Conservation (phyloP, 2,888 invertebrate genomes). For the Pyralis farinalis region DNA sequence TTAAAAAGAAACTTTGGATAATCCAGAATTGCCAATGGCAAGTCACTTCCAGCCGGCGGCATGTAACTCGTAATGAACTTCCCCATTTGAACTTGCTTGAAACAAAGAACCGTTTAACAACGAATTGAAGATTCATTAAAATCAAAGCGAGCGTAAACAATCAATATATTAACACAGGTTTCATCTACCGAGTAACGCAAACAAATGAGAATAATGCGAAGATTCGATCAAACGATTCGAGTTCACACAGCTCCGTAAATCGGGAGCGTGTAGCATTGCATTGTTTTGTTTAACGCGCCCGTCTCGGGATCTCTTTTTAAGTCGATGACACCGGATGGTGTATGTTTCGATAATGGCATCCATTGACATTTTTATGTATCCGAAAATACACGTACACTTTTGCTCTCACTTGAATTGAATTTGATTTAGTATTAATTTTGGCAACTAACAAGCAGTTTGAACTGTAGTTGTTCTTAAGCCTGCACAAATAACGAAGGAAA, state of each 20-base stretch:
- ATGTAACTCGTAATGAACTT: neutral
- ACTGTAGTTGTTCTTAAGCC: too few relatives aligned
- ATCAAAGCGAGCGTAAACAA: neutral
- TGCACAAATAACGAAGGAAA: too few relatives aligned
- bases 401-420: neutral
- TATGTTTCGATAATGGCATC: conserved; percentile 8
- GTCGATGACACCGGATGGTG: conserved; percentile 9
- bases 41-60: too few relatives aligned
- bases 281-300: neutral
- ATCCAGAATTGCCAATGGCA: too few relatives aligned
- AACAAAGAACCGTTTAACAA: neutral
- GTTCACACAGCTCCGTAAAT: neutral
- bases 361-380: conserved; percentile 11
- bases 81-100: neutral
- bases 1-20: too few relatives aligned
- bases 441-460: too few relatives aligned
- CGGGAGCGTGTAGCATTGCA: neutral
- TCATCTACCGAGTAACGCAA: neutral
- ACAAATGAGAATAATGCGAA: conserved; percentile 12
- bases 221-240: conserved; percentile 12
- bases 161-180: neutral
- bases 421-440: neutral
- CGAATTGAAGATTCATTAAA: neutral
- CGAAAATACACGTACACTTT: neutral
- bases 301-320: conserved; percentile 1